Conservation (phyloP, 1,140 invertebrate genomes). For the Eueides isabella region DNA sequence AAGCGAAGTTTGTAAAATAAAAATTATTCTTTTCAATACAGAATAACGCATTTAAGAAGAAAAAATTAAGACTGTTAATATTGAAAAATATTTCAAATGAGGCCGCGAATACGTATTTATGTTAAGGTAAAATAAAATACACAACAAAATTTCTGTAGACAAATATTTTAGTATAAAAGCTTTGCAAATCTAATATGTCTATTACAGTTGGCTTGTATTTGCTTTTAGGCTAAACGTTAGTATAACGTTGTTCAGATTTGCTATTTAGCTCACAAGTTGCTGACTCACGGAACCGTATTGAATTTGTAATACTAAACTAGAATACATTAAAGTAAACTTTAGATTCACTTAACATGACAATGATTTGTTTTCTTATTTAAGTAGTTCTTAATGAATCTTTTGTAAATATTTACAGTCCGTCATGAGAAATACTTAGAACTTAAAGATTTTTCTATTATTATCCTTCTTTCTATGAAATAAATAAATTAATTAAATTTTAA, state of each 20-base stretch:
- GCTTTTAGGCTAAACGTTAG: constrained; percentile 31
- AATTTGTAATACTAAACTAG: constrained; percentile 30
- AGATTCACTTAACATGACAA: constrained; percentile 11
- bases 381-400: not conserved
- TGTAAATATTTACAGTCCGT: not conserved
- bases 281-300: constrained; percentile 39
- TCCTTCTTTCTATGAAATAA: no score
- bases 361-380: not conserved
- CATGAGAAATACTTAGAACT: no score
- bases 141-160: not conserved
- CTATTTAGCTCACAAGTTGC: constrained; percentile 35
- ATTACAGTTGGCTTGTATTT: constrained; percentile 34
- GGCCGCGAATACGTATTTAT: not conserved
- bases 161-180: constrained; percentile 19
- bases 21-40: not conserved
- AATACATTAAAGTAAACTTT: constrained; percentile 23
- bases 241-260: constrained; percentile 33
- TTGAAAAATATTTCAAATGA: no score
- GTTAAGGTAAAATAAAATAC: not conserved
- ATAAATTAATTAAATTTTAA: no score
- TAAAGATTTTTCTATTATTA: no score
- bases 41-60: not conserved
- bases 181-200: constrained; percentile 24
- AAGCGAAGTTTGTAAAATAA: not conserved
- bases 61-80: not conserved